These are phyloP conservation scores for Drosophila cyrtoloma DNA, from an alignment of 2,888 invertebrate species.

Conservation along the genomic window DNA sequence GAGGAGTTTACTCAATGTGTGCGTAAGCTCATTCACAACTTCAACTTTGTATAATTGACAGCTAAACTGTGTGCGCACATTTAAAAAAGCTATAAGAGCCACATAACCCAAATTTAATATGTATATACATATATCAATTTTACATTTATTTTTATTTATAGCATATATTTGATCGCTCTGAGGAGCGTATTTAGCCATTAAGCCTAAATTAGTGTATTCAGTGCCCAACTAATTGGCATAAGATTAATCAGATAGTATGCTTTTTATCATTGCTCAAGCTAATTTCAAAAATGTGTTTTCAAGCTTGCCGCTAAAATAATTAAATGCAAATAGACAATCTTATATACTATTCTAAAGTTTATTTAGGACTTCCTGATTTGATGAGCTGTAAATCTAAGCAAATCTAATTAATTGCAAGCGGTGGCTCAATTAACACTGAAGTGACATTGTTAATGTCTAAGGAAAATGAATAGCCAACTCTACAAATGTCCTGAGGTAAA, in stretches of 20 bases:
- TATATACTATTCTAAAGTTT: not conserved
- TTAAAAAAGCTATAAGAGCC: not conserved
- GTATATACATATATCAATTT: not conserved
- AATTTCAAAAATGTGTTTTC: too few species aligned
- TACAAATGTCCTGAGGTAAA: constrained; percentile 10
- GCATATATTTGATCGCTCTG: not conserved
- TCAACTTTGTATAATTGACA: not conserved
- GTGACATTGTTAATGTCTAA: not conserved
- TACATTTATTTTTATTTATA: not conserved
- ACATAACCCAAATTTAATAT: not conserved
- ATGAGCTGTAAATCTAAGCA: not conserved
- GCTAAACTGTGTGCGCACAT: not conserved
- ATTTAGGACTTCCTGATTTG: not conserved
- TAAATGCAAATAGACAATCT: not conserved
- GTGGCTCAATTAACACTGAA: not conserved
- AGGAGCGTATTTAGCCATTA: not conserved
- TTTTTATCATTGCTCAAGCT: not conserved
- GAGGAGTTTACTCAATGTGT: not conserved
- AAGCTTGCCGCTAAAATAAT: not conserved
- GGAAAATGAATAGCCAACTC: not conserved
- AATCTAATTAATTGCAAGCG: constrained; percentile 7
- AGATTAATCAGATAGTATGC: not conserved
- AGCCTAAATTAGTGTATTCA: not conserved
- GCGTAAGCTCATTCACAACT: not conserved
- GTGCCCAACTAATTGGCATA: not conserved